Base-by-base conservation (phyloP, 2,888 invertebrate genomes). In the Drosophila acutilabella region DNA sequence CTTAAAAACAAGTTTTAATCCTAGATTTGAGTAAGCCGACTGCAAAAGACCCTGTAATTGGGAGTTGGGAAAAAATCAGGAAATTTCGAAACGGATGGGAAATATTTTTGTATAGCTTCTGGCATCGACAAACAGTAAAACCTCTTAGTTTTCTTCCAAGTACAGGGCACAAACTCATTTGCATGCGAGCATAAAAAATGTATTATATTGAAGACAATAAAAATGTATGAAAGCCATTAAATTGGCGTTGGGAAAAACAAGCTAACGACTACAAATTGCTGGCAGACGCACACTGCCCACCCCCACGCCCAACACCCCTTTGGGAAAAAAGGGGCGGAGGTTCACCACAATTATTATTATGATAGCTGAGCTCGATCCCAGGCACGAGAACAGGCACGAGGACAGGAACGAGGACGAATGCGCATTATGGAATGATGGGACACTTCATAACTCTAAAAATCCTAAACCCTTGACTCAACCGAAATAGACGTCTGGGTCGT, bases 211-310 rank as follows among this genome's bases (percentile, higher is more conserved):
- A 83, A 72, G 76, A 87, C 81, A 89, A 86, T 89, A 89, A 86
- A 86, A 87, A 78, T 76, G 67, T 89, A 84, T 84, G 86, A 89
- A 86, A 78, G 56, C 81, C 89, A 89, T 89, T 89, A 89, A 89
- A 64, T 30, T 67, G 78, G 69, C 80, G 71, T 71, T 81, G 71
- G 75, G 64, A 85, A 81, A 88, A 89, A 83, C 87, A 84, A 89
- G 86, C 77, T 50, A 89, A 89, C 76, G 78, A 89, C 76, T 85
- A 85, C 85, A 85, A 85, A 85, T 85, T 85, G 89, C 70, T 62
- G 84, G 41, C 87, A 88, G 89, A 60, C 89, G 84, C 65, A 42
- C 36, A 60, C 26, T 58, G 16, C 18, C 26, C 42, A 61, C 59
- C 45, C 53, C 18, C 48, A 41, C 36, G 7, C 26, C 26, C 13